A percentile compares a stretch with the other conserved stretches of the same genome.
These are phyloP conservation scores for Emesis russula DNA, from an alignment of 2,888 invertebrate species.

Conservation along the genomic window DNA sequence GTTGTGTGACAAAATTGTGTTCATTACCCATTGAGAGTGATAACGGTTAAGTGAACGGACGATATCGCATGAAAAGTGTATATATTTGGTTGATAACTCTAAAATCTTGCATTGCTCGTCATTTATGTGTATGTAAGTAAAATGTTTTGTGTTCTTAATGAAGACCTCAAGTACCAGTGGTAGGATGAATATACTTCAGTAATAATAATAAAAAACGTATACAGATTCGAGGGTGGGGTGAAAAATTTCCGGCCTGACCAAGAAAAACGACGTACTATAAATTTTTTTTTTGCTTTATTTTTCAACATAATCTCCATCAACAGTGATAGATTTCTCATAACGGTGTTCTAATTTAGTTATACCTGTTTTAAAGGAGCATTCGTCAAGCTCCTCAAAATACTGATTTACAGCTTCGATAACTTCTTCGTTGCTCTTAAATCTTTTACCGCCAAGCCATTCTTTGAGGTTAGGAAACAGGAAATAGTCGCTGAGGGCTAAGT, in stretches of 20 bases:
- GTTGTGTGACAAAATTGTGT: not conserved
- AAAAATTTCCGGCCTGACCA: not conserved
- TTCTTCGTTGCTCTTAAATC: not conserved
- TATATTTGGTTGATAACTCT: no score
- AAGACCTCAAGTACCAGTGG: no score
- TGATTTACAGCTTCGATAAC: not conserved
- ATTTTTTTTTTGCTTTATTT: not conserved
- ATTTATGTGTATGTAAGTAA: no score
- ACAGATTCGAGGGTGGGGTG: no score
- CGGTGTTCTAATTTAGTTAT: not conserved
- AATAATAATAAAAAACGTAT: no score
- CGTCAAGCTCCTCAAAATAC: not conserved
- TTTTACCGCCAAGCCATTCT: conserved; percentile 33
- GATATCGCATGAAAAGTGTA: no score
- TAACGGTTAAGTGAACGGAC: not conserved
- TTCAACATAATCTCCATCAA: conserved; percentile 4
- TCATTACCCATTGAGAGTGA: not conserved
- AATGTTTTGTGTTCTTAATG: no score
- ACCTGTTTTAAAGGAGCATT: not conserved
- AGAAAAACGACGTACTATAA: not conserved
- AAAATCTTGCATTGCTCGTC: no score
- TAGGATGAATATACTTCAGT: no score
- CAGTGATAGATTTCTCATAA: not conserved
- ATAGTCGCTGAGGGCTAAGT: conserved; percentile 56
- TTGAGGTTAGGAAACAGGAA: conserved; percentile 54